Base-by-base conservation (phyloP, 64 coral and sea anemone genomes). In the Porites lutea region DNA sequence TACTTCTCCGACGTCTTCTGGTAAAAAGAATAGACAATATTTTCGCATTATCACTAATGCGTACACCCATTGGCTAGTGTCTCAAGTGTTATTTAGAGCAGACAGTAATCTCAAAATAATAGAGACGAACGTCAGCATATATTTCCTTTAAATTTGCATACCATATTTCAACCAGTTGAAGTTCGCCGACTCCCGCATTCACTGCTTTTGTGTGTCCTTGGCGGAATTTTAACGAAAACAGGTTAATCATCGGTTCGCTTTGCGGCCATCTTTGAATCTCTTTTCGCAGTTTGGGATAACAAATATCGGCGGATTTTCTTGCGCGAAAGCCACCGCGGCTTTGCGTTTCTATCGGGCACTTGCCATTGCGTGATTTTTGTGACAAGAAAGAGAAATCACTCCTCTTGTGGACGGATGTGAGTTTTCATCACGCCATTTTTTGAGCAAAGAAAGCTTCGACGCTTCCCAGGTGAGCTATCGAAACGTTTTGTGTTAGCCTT, bases 341-440 rank as follows among this genome's bases (percentile, higher is more conserved):
- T 37, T 1, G 27, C 27, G 47, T 18, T 49, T 76, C 14, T n/a
- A 19, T 4, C 54, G 62, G 4, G 13, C 62, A 4, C 6, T 51
- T 47, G 18, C 52, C 48, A 13, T 69, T 69, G 81, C 62, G 81
- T 69, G 61, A 84, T 84, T 76, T 7, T 44, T 46, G 81, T 84
- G 19, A 84, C 81, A 67, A 84, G 6, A 45, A 6, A 13, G 47
- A 51, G 49, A 52, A 69, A 11, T 68, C 63, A 19, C 18, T 49
- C 27, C 27, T 37, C 27, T 37, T 37, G 27, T 37, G 27, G 27
- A 63, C 81, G 13, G 22, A 4, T 52, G 81, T 47, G 46, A 47
- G 52, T 14, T 37, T 15, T 66, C 65, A 84, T 68, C 81, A 84
- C 62, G 47, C 44, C 47, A 69, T 48, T 74, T 76, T 52, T 5